Evolutionary conservation across 2,113 vertebrate genomes (phyloP), one percentile per base, ranked within the genome.

Genomic region (Tinamus guttatus): DNA sequence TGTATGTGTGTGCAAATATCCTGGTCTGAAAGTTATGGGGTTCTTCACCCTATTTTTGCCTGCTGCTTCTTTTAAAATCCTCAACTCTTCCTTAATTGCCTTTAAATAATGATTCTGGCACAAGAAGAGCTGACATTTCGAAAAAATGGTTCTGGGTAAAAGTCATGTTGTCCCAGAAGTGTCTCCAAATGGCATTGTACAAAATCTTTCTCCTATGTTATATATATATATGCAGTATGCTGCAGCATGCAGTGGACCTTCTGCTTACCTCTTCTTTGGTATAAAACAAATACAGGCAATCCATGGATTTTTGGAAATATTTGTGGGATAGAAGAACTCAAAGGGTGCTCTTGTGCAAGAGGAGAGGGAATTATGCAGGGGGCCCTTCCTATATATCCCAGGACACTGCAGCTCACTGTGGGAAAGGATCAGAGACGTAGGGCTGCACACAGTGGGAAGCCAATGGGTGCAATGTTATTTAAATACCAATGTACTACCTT

Each of bases 401-500:
- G n/a, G 16, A 30, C 3, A 1, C 24, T 5, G 34, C 30, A 38
- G 63, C 27, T 20, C 18, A 24, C 27, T 0, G 2, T 19, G 19
- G 64, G 34, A n/a, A 36, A 40, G 74, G 30, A 6, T 38, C 11
- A 0, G 15, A 5, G 32, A 25, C 13, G 19, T 11, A 17, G 34
- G 38, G 40, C 25, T 63, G n/a, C 9, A 2, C 30, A 15, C 21
- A 15, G 68, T 6, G 15, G 17, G 63, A 47, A 19, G 27, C 43
- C 10, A 21, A 7, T 28, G 38, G 36, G 24, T 28, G n/a, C 13
- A 49, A 24, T 88, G 43, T 28, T 80, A 4, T 71, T 88, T 83
- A 34, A 63, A 45, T 40, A 56, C 45, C 70, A 38, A 51, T 27
- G 60, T 76, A 65, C 6, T 21, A 36, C 12, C 11, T 81, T 88